phyloP scores from a whole-genome alignment of 92 coral and sea anemone genomes.

The Bergia sp. region DNA sequence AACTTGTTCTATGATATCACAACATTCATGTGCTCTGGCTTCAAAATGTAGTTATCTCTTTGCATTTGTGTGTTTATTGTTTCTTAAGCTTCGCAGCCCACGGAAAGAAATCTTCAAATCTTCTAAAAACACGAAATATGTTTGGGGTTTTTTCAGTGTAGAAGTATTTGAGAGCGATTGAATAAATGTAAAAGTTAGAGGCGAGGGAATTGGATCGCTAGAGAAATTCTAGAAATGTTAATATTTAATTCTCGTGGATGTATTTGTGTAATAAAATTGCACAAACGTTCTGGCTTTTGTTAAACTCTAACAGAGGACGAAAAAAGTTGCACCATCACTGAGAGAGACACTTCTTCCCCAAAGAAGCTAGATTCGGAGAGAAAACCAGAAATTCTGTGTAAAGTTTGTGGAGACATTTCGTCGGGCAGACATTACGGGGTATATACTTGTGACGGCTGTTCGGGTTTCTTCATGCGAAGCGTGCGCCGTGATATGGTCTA shows the following conservation, averaged over 20 bases:
- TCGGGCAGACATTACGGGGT: constrained; percentile 98
- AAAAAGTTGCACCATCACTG: constrained; percentile 58
- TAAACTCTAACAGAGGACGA: constrained; percentile 52
- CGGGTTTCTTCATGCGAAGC: constrained; percentile 97
- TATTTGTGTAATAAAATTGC: constrained; percentile 5
- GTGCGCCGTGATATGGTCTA: constrained; percentile 97
- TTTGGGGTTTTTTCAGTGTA: not conserved
- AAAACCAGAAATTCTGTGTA: constrained; percentile 90
- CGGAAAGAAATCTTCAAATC: not conserved
- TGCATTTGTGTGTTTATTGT: constrained; percentile 20
- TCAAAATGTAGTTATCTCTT: constrained; percentile 55
- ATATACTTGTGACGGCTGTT: constrained; percentile 96
- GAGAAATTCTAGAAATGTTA: constrained; percentile 10
- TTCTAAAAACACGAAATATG: not conserved
- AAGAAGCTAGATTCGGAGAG: constrained; percentile 71
- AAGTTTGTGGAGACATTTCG: constrained; percentile 98
- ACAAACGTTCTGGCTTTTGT: constrained; percentile 47
- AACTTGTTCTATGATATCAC: constrained; percentile 58
- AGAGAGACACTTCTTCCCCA: constrained; percentile 80
- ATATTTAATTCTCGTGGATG: constrained; percentile 22
- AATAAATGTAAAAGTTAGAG: constrained; percentile 41
- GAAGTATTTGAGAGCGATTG: not conserved
- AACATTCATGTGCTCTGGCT: constrained; percentile 57
- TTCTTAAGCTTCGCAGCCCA: not conserved
- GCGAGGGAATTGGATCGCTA: constrained; percentile 1